Base-by-base conservation (phyloP, 2,888 invertebrate genomes). In the Flexamia atlantica region DNA sequence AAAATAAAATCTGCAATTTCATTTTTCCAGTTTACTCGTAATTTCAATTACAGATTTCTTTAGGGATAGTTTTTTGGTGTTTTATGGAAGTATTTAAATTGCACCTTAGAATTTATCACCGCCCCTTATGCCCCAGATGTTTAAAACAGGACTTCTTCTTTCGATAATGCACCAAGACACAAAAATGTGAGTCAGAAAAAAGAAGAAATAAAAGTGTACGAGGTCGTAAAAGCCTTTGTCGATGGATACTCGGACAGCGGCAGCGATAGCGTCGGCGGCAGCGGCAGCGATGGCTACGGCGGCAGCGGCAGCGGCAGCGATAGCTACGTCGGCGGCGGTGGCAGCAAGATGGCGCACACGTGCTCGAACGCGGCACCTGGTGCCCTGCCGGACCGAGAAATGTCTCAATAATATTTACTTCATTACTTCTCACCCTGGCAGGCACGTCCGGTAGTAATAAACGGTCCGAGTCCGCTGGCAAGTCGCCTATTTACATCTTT, bases 371-470 rank as follows among this genome's bases (percentile, higher is more conserved):
- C 64, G 30, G 64, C 64, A 64, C 64, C 64, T 64, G 64, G 64
- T 28, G 57, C 25, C 2, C 23, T 57, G 53, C 17, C n/a, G 4
- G 53, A n/a, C 53, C 53, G 53, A 12, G 57, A 57, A 57, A 57
- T 57, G 64, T 64, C 30, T 28, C 64, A 64, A 30, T 64, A 64
- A 64, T 30, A 64, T 64, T 64, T 64, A 64, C 64, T 64, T 64
- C 64, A 64, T 64, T 64, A 64, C 64, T 64, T 64, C 64, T 64
- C 64, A 28, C 64, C 20, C 64, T 30, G 64, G 64, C 64, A 64
- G 64, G 64, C 64, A 64, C 64, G 64, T 64, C 64, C 64, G 64
- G 64, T 64, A 28, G 64, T 28, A 64, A 64, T 64, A 64, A 64
- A 64, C 64, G 25, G 64, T 28, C 64, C 64, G 64, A 20, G 57